These are phyloP conservation scores for Cyphomyrus plagiostoma DNA, from an alignment of 2,113 vertebrate genomes.

Conservation along the genomic window DNA sequence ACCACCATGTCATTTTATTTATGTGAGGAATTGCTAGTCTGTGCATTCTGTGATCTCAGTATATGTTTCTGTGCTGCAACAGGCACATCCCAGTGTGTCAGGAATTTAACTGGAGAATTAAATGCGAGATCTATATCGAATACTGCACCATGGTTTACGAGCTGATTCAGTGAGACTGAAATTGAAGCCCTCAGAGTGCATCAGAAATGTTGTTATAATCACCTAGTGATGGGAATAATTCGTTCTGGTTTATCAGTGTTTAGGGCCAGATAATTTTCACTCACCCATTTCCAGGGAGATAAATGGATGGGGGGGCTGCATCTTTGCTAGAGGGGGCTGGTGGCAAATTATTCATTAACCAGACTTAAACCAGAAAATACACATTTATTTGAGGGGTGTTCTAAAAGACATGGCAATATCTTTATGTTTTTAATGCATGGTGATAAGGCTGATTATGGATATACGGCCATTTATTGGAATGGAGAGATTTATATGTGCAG, in stretches of 20 bases:
- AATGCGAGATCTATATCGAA: neutral
- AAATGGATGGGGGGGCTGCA: too few species aligned
- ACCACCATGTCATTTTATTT: neutral
- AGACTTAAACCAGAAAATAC: too few species aligned
- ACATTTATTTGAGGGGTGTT: too few species aligned
- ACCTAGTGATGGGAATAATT: neutral
- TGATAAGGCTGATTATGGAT: neutral
- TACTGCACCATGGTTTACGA: neutral
- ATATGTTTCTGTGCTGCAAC: neutral
- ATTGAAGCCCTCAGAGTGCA: neutral
- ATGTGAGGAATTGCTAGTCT: neutral
- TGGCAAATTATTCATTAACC: too few species aligned
- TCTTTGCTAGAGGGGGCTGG: too few species aligned
- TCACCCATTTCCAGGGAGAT: too few species aligned
- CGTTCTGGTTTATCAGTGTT: neutral
- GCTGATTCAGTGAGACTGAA: neutral
- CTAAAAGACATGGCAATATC: neutral
- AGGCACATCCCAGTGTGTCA: neutral
- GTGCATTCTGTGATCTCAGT: neutral
- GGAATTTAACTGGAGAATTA: neutral
- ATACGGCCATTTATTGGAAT: neutral
- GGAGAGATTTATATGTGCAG: neutral
- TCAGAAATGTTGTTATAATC: neutral
- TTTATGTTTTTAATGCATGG: neutral
- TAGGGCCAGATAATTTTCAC: neutral